Percentiles rank a stretch among this genome's conserved stretches.
Conservation (phyloP, 2,888 invertebrate species). For the Scrobipalpa atriplicella region DNA sequence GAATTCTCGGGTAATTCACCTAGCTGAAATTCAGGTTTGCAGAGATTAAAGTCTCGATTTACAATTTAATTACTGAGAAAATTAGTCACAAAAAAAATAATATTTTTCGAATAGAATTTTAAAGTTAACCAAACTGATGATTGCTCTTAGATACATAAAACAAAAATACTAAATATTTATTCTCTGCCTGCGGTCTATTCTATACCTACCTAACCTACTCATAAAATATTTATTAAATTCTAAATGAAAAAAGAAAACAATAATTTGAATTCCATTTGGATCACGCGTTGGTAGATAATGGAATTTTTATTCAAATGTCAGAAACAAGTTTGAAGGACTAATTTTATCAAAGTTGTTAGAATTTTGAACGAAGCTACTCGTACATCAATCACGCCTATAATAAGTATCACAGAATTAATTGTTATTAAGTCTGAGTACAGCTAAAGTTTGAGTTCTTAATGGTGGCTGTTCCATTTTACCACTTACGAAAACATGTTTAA, state of each 20-base stretch:
- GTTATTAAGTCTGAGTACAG: neutral
- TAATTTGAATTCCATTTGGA: neutral
- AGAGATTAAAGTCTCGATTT: neutral
- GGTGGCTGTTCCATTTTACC: neutral
- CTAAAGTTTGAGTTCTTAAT: neutral
- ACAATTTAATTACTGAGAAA: no score
- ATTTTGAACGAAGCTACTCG: neutral
- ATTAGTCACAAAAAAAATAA: no score
- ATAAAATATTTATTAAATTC: no score
- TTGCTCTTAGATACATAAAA: no score
- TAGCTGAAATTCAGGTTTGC: slow-evolving; percentile 1
- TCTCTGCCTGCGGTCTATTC: no score
- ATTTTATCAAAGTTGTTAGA: neutral
- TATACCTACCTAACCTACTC: no score
- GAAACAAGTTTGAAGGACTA: neutral
- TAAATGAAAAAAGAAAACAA: neutral
- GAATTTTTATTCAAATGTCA: neutral
- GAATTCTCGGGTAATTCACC: neutral
- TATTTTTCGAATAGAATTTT: no score
- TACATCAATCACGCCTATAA: neutral
- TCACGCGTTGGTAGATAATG: neutral
- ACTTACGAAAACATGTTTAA: neutral
- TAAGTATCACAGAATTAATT: no score
- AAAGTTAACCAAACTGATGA: no score
- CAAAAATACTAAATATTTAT: no score